Percentiles rank a stretch among this genome's conserved stretches.
These are phyloP conservation scores for Canis aureus DNA, from an alignment of 2,113 vertebrate species.

Conservation along the genomic window DNA sequence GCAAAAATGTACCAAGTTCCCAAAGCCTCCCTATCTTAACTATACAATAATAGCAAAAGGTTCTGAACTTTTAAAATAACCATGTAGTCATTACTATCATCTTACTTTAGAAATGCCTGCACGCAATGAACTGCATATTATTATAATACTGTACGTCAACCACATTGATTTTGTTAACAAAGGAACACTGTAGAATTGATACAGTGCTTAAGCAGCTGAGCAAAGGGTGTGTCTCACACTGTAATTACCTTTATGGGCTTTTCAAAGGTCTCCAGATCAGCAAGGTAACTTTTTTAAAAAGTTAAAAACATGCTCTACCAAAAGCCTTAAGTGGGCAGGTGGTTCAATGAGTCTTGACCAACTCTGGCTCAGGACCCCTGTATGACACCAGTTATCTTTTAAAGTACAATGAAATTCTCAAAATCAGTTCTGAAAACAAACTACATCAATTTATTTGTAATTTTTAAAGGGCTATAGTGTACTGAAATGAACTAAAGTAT, in stretches of 20 bases:
- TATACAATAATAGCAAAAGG: not conserved
- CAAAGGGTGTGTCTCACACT: constrained; percentile 54
- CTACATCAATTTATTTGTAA: not conserved
- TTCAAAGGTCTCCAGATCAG: constrained; percentile 60
- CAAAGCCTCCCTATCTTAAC: not conserved
- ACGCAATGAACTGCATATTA: not conserved
- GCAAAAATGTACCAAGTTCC: not conserved
- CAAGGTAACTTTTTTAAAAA: constrained; percentile 47
- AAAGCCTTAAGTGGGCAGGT: not conserved
- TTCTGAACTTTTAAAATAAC: not conserved
- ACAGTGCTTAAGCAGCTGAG: constrained; percentile 9
- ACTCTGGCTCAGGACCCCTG: not conserved
- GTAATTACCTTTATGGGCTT: constrained; percentile 60
- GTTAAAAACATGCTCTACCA: constrained; percentile 32
- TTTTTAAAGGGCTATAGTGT: not conserved
- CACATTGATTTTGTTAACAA: constrained; percentile 50
- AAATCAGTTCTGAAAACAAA: constrained; percentile 43
- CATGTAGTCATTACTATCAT: not conserved
- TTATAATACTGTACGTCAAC: not conserved
- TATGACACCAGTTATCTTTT: not conserved
- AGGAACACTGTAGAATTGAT: constrained; percentile 58
- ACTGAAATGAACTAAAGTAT: not conserved
- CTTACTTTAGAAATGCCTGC: constrained; percentile 16
- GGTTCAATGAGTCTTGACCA: not conserved
- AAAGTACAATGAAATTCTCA: not conserved